Conservation (phyloP, 2,113 vertebrate species). For the Smithornis capensis region DNA sequence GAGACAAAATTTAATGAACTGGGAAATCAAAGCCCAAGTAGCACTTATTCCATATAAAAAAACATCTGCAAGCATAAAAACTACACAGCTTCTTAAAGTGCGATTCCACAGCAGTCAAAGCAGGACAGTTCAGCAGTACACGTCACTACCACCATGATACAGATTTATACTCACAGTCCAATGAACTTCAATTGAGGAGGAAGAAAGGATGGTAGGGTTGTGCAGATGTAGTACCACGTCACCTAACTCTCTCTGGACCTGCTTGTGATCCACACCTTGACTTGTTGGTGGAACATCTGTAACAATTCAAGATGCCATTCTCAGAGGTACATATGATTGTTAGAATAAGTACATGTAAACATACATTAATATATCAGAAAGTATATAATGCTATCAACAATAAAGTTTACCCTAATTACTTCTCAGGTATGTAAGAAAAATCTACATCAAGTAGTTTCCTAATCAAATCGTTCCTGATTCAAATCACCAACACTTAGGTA, state of each 20-base stretch:
- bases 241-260: conserved; percentile 93
- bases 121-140: background rate
- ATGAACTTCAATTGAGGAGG: conserved; percentile 93
- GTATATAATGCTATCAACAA: background rate
- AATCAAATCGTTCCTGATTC: background rate
- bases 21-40: background rate
- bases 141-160: background rate
- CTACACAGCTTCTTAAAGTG: background rate
- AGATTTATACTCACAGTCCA: conserved; percentile 90
- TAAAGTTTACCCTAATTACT: background rate
- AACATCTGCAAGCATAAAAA: background rate
- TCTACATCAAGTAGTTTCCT: background rate
- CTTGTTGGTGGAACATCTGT: conserved; percentile 94
- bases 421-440: background rate
- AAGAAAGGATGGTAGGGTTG: conserved; percentile 96
- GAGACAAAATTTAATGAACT: background rate
- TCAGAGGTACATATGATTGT: background rate
- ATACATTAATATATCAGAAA: background rate
- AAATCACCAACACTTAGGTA: background rate
- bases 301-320: conserved; percentile 39
- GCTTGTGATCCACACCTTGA: conserved; percentile 96
- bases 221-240: conserved; percentile 94
- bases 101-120: background rate
- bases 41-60: background rate
- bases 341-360: background rate